Evolutionary conservation across 2,888 invertebrate species (phyloP).

Genomic region (Polymixis flavicincta): DNA sequence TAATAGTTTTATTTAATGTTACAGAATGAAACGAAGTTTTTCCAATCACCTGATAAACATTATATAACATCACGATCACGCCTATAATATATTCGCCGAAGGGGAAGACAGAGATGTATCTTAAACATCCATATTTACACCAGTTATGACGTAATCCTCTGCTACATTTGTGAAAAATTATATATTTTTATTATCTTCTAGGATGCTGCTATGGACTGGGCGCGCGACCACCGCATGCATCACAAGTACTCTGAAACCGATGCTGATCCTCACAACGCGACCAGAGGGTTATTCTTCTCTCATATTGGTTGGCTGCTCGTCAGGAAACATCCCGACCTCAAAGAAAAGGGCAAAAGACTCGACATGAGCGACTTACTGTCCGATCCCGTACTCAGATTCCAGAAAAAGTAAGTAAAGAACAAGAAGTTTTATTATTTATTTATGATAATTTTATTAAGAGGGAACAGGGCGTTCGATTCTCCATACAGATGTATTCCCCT

Average conservation of each 20-base stretch:
- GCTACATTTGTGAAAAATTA: neutral
- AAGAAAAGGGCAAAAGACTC: slow-evolving; percentile 95
- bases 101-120: neutral
- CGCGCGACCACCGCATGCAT: slow-evolving; percentile 95
- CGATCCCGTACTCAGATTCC: slow-evolving; percentile 96
- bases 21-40: no score
- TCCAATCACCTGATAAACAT: no score
- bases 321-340: slow-evolving; percentile 97
- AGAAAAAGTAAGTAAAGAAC: slow-evolving; percentile 94
- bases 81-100: neutral
- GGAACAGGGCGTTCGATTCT: no score
- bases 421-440: slow-evolving; percentile 18
- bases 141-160: neutral
- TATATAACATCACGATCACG: no score
- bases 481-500: no score
- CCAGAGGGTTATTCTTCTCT: slow-evolving; percentile 98
- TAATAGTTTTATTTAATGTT: no score
- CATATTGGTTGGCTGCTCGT: slow-evolving; percentile 98
- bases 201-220: slow-evolving; percentile 95
- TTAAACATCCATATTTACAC: neutral
- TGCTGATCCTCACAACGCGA: slow-evolving; percentile 98
- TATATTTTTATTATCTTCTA: slow-evolving; percentile 70
- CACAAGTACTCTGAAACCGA: slow-evolving; percentile 98
- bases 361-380: slow-evolving; percentile 95
- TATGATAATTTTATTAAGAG: neutral